Conservation (phyloP, 2,797 vertebrate species). For the Aldrovandia affinis region DNA sequence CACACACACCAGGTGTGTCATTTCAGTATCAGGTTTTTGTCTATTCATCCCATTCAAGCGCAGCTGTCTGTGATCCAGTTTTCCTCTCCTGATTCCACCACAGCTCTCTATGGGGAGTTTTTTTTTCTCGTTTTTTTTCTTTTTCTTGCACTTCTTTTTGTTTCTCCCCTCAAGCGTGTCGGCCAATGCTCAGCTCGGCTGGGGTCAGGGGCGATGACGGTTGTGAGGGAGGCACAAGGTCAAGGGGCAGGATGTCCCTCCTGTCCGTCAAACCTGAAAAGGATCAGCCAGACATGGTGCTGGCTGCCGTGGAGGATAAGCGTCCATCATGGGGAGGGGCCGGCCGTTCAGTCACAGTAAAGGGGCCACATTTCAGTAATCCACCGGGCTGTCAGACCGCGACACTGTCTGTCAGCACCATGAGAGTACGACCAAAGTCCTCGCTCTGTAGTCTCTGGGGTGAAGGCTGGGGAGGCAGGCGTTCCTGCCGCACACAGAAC, state of each 20-base stretch:
- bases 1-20: not conserved
- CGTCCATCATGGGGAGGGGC: not conserved
- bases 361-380: not conserved
- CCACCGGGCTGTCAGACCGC: not conserved
- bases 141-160: not conserved
- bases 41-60: not conserved
- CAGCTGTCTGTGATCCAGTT: not conserved
- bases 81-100: not conserved
- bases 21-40: not conserved
- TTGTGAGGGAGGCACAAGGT: conserved; percentile 55
- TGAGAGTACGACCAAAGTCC: not conserved
- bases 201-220: not conserved
- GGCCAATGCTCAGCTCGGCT: not conserved
- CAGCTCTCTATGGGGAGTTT: not conserved
- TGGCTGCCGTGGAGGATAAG: not conserved
- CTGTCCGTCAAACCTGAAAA: conserved; percentile 76
- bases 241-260: conserved; percentile 67
- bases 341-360: not conserved
- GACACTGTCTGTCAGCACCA: not conserved
- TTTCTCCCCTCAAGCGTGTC: not conserved
- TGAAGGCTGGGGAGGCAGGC: not conserved
- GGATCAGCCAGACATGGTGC: conserved; percentile 55
- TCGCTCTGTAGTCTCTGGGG: not conserved
- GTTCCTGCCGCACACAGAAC: not conserved
- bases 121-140: not conserved